Percentiles rank a stretch among this genome's conserved stretches.
Conservation (phyloP, 2,113 vertebrate genomes). For the Calonectris borealis region DNA sequence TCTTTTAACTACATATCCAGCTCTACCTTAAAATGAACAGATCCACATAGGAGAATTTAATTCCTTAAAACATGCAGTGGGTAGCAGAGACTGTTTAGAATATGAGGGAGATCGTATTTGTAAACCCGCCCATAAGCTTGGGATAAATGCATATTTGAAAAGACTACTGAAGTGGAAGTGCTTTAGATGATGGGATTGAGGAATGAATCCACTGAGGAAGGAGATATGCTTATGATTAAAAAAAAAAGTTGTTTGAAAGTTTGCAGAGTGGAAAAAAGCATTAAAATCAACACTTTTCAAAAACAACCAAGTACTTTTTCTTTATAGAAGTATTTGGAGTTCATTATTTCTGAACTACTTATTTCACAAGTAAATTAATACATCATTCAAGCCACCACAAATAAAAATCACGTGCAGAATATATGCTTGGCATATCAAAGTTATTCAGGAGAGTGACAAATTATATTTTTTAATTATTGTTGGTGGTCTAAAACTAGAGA, state of each 20-base stretch:
- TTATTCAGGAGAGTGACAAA: not conserved
- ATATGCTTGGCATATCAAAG: not conserved
- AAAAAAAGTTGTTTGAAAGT: not conserved
- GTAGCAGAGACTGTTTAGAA: not conserved
- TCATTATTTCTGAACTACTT: not conserved
- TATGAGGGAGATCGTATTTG: not conserved
- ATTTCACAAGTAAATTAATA: not conserved
- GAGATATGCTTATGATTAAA: not conserved
- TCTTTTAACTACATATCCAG: not conserved
- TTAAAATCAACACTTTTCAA: not conserved
- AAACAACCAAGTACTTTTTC: not conserved
- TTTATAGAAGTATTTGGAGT: not conserved
- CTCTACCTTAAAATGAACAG: constrained; percentile 5
- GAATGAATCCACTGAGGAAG: not conserved
- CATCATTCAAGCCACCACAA: not conserved
- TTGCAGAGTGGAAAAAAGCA: constrained; percentile 13
- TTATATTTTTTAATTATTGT: not conserved
- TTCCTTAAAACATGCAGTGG: not conserved
- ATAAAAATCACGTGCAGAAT: not conserved
- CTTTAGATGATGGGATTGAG: constrained; percentile 1
- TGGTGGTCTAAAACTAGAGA: not conserved
- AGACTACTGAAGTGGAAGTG: constrained; percentile 2
- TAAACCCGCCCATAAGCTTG: not conserved
- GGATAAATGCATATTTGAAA: not conserved
- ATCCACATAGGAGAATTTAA: not conserved